Percentiles rank a stretch among this genome's conserved stretches.
phyloP scores from a whole-genome alignment of 2,797 vertebrate species.

The Acropternis orthonyx region DNA sequence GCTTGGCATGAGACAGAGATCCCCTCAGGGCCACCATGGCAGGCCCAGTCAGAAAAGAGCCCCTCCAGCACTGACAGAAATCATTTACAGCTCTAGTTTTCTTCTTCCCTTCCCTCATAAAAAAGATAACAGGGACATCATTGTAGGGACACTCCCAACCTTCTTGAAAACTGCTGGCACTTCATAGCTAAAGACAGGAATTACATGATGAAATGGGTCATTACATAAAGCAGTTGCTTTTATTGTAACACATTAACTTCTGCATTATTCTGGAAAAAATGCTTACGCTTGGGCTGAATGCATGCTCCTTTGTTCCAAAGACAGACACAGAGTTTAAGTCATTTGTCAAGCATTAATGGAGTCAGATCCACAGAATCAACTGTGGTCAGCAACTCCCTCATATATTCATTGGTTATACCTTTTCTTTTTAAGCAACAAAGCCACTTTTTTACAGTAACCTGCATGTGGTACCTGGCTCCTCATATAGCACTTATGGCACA shows the following conservation, averaged over 20 bases:
- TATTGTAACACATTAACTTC: constrained; percentile 50
- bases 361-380: constrained; percentile 34
- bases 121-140: background rate
- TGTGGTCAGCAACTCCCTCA: constrained; percentile 44
- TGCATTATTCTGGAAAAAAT: background rate
- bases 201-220: constrained; percentile 3
- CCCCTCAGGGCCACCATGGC: background rate
- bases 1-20: background rate
- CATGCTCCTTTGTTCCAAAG: constrained; percentile 27
- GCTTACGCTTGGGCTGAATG: background rate
- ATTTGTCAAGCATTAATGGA: constrained; percentile 57
- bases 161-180: constrained; percentile 21
- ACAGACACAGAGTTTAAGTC: background rate
- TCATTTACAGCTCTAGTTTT: background rate
- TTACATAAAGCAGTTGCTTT: constrained; percentile 51
- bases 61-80: background rate
- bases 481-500: background rate
- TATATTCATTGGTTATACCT: constrained; percentile 15
- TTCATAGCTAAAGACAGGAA: constrained; percentile 22
- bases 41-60: background rate
- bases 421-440: background rate
- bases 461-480: background rate
- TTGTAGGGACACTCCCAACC: background rate
- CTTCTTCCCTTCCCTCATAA: background rate
- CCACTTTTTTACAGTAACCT: background rate